phyloP scores from a whole-genome alignment of 2,797 vertebrate genomes.

The Acrocephalus scirpaceus region DNA sequence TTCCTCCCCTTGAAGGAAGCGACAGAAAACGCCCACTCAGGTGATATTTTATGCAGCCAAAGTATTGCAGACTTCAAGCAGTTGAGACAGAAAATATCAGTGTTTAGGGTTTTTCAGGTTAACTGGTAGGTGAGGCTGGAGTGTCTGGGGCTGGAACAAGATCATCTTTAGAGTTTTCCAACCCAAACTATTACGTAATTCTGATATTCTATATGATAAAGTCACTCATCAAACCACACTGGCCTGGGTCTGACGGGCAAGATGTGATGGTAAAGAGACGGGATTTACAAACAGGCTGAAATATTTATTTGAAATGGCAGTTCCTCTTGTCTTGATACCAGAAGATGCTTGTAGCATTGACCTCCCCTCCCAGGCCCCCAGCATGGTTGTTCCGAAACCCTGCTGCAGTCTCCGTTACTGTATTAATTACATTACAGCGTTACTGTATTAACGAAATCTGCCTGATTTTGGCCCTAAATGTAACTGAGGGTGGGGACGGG shows the following conservation, averaged over 20 bases:
- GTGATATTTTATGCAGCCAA: not conserved
- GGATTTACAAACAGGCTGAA: not conserved
- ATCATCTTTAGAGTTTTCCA: not conserved
- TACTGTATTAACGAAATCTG: not conserved
- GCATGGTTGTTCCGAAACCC: not conserved
- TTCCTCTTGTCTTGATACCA: too few relatives aligned
- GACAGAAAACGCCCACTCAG: not conserved
- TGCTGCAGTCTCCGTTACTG: rapidly evolving
- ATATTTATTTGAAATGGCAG: not conserved
- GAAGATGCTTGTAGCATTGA: not conserved
- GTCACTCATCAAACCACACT: not conserved
- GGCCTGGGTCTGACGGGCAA: not conserved
- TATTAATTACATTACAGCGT: rapidly evolving
- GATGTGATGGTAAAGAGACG: not conserved
- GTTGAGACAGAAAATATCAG: not conserved
- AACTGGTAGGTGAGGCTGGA: rapidly evolving
- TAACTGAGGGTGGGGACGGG: rapidly evolving
- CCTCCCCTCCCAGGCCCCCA: rapidly evolving
- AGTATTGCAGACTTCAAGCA: not conserved
- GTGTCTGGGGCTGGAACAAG: not conserved
- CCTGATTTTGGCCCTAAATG: not conserved
- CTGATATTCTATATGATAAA: rapidly evolving
- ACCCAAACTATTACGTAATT: not conserved
- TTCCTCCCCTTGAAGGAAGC: not conserved
- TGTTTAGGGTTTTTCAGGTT: rapidly evolving